A percentile compares a stretch with the other conserved stretches of the same genome.
Evolutionary conservation across 2,888 invertebrate species (phyloP).

Genomic region (Sipha maydis): DNA sequence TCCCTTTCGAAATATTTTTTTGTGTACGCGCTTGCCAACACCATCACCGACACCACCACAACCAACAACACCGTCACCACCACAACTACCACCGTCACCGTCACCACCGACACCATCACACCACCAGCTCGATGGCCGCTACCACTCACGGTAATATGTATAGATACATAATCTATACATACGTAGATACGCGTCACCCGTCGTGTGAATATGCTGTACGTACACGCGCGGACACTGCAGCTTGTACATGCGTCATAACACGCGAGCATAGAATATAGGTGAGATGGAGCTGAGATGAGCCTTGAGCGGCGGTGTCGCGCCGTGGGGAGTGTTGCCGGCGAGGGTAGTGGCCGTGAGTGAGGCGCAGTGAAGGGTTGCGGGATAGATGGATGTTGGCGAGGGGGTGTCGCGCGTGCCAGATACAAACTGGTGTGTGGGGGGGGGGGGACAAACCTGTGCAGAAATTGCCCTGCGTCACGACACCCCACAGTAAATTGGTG

Average conservation of each 20-base stretch:
- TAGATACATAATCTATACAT: not conserved
- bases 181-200: not conserved
- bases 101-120: slow-evolving; percentile 65
- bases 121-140: not conserved
- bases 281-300: not conserved
- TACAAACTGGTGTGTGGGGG: slow-evolving; percentile 53
- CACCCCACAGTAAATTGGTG: slow-evolving; percentile 99
- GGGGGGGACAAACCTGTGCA: slow-evolving; percentile 85
- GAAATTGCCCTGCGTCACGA: slow-evolving; percentile 99
- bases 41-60: not conserved
- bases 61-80: not conserved
- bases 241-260: not conserved
- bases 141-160: not conserved
- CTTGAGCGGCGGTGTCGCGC: not conserved
- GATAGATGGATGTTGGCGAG: slow-evolving; percentile 58
- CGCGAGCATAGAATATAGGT: not conserved
- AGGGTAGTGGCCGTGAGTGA: not conserved
- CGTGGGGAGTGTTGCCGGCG: not conserved
- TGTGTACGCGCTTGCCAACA: not conserved
- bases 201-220: no score
- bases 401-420: not conserved
- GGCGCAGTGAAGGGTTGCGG: slow-evolving; percentile 63
- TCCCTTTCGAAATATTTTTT: no score
- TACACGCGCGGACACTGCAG: not conserved
- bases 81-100: slow-evolving; percentile 46